Conservation (phyloP, 2,888 invertebrate species). For the Cryptosula pallasiana region DNA sequence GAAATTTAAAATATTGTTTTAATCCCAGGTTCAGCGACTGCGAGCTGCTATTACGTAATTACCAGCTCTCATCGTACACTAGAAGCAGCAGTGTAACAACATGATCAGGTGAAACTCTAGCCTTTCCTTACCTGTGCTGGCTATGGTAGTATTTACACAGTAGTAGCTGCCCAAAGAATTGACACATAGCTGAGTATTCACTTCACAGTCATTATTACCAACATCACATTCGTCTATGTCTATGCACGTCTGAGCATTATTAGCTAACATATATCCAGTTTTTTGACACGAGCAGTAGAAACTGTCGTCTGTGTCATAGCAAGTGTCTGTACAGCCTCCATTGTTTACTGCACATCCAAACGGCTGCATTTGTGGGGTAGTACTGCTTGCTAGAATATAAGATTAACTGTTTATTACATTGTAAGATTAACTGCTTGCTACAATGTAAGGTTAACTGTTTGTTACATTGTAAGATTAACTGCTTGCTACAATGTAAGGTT, state of each 20-base stretch:
- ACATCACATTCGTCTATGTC: conserved; percentile 14
- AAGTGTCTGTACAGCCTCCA: conserved; percentile 5
- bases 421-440: too few species aligned
- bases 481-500: too few species aligned
- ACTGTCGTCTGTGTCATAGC: background rate
- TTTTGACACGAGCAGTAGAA: conserved; percentile 13
- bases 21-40: too few species aligned
- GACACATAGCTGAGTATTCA: background rate
- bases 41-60: too few species aligned
- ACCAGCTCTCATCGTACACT: too few species aligned
- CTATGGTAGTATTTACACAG: background rate
- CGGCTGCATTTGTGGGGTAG: background rate
- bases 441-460: too few species aligned
- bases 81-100: background rate
- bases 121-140: conserved; percentile 3
- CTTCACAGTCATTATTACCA: background rate
- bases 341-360: background rate
- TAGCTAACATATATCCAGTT: background rate
- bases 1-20: too few species aligned
- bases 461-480: too few species aligned
- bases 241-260: conserved; percentile 9
- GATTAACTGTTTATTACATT: too few species aligned
- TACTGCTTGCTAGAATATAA: too few species aligned
- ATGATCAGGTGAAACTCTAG: background rate
- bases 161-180: background rate